Evolutionary conservation across 2,797 vertebrate genomes (phyloP).

Genomic region (Eulemur rubriventer): DNA sequence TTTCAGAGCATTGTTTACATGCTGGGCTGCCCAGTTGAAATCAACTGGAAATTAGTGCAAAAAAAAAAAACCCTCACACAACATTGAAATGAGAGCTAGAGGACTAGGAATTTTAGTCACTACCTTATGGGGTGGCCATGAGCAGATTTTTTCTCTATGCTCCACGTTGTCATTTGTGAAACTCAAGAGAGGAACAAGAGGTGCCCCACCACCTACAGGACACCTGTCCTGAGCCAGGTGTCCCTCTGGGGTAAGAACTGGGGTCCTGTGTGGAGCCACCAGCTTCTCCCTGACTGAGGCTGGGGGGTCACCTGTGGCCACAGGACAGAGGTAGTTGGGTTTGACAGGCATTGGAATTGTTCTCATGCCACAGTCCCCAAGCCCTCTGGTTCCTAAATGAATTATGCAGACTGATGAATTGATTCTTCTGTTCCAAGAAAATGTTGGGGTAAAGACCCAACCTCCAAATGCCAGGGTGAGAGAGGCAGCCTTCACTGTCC

Average conservation of each 20-base stretch:
- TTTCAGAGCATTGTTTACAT: fast-evolving
- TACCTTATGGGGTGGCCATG: background rate
- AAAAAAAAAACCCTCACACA: background rate
- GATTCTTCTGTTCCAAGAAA: background rate
- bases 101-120: background rate
- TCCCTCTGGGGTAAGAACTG: background rate
- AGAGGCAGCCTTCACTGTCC: background rate
- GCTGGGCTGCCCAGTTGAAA: background rate
- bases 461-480: background rate
- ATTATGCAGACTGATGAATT: background rate
- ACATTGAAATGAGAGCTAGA: background rate
- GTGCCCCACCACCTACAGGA: background rate
- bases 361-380: background rate
- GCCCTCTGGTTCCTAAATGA: background rate
- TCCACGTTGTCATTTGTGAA: background rate
- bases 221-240: background rate
- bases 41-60: background rate
- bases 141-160: background rate
- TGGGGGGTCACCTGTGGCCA: background rate
- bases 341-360: background rate
- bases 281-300: background rate
- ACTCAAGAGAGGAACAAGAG: background rate
- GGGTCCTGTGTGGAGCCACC: background rate
- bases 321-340: background rate
- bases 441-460: background rate